Percentiles rank a stretch among this genome's conserved stretches.
Conservation (phyloP, 2,113 vertebrate species). For the Amblyornis subalaris region DNA sequence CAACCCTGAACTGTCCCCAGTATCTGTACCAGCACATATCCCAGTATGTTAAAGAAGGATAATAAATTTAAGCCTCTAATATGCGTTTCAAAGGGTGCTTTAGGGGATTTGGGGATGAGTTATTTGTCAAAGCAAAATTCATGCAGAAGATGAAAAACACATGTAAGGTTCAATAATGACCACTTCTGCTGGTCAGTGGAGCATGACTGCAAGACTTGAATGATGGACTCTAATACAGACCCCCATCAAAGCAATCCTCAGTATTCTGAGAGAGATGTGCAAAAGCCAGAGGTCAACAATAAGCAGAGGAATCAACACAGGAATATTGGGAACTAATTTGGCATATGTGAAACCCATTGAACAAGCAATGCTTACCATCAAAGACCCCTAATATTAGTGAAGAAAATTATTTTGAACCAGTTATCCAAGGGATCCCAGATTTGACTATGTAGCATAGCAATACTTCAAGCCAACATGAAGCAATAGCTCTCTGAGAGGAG, state of each 20-base stretch:
- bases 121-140: not conserved
- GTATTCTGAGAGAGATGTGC: not conserved
- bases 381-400: not conserved
- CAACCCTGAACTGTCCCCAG: not conserved
- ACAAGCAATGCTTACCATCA: not conserved
- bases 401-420: not conserved
- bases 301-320: not conserved
- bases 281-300: not conserved
- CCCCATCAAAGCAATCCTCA: not conserved
- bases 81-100: not conserved
- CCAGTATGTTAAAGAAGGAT: not conserved
- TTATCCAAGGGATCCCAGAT: not conserved
- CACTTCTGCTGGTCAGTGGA: not conserved
- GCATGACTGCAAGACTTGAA: not conserved
- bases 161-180: not conserved
- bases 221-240: not conserved
- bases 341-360: not conserved
- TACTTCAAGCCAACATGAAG: not conserved
- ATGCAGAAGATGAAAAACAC: not conserved
- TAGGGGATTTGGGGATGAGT: not conserved
- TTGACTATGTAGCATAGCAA: not conserved
- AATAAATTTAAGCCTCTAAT: not conserved
- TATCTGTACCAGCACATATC: not conserved
- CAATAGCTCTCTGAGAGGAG: not conserved
- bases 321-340: not conserved